Percentiles rank a stretch among this genome's conserved stretches.
phyloP scores from a whole-genome alignment of 92 coral and sea anemone species.

The Palythoa grandis region DNA sequence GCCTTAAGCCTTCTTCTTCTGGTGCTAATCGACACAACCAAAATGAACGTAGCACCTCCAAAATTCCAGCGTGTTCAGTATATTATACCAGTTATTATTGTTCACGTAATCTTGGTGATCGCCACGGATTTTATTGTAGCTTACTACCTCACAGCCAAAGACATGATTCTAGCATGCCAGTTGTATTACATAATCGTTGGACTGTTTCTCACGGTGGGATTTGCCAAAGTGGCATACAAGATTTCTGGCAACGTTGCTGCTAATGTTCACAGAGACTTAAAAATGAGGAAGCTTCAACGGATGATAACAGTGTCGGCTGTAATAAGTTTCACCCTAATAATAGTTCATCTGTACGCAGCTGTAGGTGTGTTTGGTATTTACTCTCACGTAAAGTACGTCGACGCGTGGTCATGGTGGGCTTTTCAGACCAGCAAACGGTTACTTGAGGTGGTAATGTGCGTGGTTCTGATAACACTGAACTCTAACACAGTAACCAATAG shows the following conservation, averaged over 20 bases:
- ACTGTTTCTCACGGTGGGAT: slow-evolving; percentile 70
- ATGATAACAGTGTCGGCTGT: slow-evolving; percentile 70
- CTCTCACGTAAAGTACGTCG: slow-evolving; percentile 72
- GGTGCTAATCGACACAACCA: slow-evolving; percentile 95
- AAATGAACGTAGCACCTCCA: slow-evolving; percentile 92
- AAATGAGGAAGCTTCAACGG: slow-evolving; percentile 73
- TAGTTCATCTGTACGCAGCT: slow-evolving; percentile 79
- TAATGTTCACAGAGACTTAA: slow-evolving; percentile 58
- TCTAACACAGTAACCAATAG: slow-evolving; percentile 39
- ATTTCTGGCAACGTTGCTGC: slow-evolving; percentile 77
- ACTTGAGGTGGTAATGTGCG: slow-evolving; percentile 72
- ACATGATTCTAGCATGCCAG: slow-evolving; percentile 87
- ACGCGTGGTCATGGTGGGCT: slow-evolving; percentile 97
- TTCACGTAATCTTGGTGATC: slow-evolving; percentile 78
- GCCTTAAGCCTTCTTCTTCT: slow-evolving; percentile 84
- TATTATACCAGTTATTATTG: slow-evolving; percentile 72
- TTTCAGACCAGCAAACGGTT: slow-evolving; percentile 79
- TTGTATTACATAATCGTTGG: slow-evolving; percentile 74
- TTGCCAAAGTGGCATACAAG: slow-evolving; percentile 79
- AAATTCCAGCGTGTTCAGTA: slow-evolving; percentile 80
- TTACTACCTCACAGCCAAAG: slow-evolving; percentile 72
- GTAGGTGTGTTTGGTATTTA: slow-evolving; percentile 97
- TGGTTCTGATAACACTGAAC: slow-evolving; percentile 67
- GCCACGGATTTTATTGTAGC: slow-evolving; percentile 81
- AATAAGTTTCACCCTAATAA: slow-evolving; percentile 51